Conservation (phyloP, 1,140 invertebrate species). For the Sycophila sp. region DNA sequence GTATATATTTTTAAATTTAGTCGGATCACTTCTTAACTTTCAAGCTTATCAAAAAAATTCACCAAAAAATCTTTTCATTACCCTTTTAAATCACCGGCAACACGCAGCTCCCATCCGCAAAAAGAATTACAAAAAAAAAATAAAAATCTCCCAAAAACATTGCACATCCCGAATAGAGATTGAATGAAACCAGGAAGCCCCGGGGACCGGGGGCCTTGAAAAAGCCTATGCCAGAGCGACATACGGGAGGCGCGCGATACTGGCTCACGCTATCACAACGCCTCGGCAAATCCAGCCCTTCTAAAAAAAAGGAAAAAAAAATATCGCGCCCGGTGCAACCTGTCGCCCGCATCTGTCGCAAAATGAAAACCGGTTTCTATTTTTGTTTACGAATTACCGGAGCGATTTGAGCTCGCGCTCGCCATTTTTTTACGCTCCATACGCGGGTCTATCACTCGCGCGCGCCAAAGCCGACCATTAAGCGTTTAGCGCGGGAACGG, state of each 20-base stretch:
- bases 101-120: not conserved
- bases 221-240: not conserved
- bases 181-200: not conserved
- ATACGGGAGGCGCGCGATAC: not conserved
- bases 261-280: too few relatives aligned
- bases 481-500: not conserved
- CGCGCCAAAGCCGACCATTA: not conserved
- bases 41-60: too few relatives aligned
- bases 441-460: not conserved
- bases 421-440: not conserved
- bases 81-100: too few relatives aligned
- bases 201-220: not conserved
- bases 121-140: not conserved
- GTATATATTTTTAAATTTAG: too few relatives aligned
- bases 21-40: too few relatives aligned
- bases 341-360: constrained; percentile 2
- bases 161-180: not conserved
- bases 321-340: not conserved
- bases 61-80: too few relatives aligned
- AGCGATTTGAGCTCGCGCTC: not conserved
- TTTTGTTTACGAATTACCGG: constrained; percentile 19
- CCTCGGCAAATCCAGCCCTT: not conserved
- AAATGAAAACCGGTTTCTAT: constrained; percentile 15
- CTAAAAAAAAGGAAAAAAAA: not conserved
- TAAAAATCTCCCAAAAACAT: not conserved